These are phyloP conservation scores for Scomber colias DNA, from an alignment of 2,113 vertebrate genomes.

Conservation along the genomic window DNA sequence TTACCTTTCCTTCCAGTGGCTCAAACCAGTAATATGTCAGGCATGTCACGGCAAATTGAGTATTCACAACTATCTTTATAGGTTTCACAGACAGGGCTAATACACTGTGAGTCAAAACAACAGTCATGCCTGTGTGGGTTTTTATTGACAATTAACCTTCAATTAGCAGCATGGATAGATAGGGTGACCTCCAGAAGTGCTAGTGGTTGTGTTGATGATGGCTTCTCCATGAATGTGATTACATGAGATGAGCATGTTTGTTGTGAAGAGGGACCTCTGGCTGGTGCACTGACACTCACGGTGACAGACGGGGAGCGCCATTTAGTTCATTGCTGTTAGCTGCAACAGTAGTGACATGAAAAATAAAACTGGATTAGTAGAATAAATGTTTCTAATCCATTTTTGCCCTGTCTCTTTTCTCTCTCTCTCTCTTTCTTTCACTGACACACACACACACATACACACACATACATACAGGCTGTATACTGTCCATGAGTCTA, in stretches of 20 bases:
- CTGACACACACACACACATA: not conserved
- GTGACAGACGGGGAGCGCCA: slow-evolving; percentile 7
- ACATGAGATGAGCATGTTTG: slow-evolving; percentile 40
- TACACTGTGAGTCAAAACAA: slow-evolving; percentile 51
- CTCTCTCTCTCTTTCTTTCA: not conserved
- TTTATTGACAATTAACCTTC: slow-evolving; percentile 70
- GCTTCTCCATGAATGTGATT: slow-evolving; percentile 36
- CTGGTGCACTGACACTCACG: not conserved
- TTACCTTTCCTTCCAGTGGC: slow-evolving; percentile 39
- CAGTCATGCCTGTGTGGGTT: slow-evolving; percentile 41
- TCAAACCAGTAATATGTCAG: slow-evolving; percentile 50
- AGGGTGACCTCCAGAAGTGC: slow-evolving; percentile 49
- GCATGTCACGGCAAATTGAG: slow-evolving; percentile 36
- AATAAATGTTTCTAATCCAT: not conserved
- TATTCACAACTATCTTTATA: slow-evolving; percentile 49
- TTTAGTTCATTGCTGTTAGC: slow-evolving; percentile 20
- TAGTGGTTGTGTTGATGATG: slow-evolving; percentile 37
- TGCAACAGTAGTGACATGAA: slow-evolving; percentile 6
- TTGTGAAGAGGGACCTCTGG: slow-evolving; percentile 24
- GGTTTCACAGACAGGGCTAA: slow-evolving; percentile 35
- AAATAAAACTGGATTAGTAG: slow-evolving; percentile 26
- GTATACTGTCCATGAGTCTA: slow-evolving; percentile 38
- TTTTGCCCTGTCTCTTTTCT: not conserved
- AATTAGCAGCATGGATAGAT: slow-evolving; percentile 58
- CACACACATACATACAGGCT: not conserved